Evolutionary conservation across 2,888 invertebrate genomes (phyloP).

Genomic region (Dexiosoma caninum): DNA sequence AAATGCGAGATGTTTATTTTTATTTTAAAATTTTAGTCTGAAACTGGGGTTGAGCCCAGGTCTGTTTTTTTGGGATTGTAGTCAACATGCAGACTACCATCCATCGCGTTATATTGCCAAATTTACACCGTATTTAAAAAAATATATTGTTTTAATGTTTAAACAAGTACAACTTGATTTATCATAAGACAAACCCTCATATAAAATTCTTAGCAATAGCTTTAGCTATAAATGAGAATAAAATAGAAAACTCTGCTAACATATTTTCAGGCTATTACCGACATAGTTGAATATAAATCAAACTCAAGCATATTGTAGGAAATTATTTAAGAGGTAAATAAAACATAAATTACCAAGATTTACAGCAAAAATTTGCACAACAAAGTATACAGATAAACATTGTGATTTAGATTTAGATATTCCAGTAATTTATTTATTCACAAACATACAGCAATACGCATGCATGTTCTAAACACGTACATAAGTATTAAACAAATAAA

Average conservation of each 20-base stretch:
- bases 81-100: too few relatives aligned
- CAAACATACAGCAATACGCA: not conserved
- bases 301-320: slow-evolving; percentile 64
- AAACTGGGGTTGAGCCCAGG: too few relatives aligned
- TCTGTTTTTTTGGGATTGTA: too few relatives aligned
- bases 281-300: slow-evolving; percentile 52
- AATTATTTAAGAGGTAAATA: slow-evolving; percentile 65
- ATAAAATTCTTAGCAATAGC: not conserved
- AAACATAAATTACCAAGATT: slow-evolving; percentile 65
- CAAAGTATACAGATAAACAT: not conserved
- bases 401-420: not conserved
- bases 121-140: not conserved
- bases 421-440: not conserved
- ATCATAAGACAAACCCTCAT: not conserved
- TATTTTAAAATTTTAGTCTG: too few relatives aligned
- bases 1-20: too few relatives aligned
- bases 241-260: not conserved
- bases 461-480: too few relatives aligned
- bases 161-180: slow-evolving; percentile 11
- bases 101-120: not conserved
- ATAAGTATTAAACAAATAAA: not conserved
- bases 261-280: slow-evolving; percentile 15
- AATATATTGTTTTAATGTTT: not conserved
- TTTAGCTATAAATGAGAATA: not conserved
- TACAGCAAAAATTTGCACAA: slow-evolving; percentile 15